These are phyloP conservation scores for Pangasianodon gigas DNA, from an alignment of 2,113 vertebrate genomes.

Conservation along the genomic window DNA sequence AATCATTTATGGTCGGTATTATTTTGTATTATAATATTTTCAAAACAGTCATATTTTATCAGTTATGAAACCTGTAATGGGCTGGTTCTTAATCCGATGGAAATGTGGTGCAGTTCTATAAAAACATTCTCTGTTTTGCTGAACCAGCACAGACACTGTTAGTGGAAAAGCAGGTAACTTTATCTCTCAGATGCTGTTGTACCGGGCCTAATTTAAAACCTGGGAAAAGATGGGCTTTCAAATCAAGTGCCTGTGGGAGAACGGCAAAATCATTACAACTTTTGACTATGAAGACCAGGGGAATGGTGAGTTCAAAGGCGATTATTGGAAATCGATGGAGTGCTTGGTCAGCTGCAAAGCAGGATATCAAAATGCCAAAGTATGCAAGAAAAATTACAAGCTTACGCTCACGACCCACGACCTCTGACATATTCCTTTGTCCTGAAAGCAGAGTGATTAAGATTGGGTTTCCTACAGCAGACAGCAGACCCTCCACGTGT, in stretches of 20 bases:
- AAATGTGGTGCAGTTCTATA: neutral
- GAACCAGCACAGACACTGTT: neutral
- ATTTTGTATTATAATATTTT: neutral
- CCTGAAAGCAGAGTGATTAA: slow-evolving; percentile 43
- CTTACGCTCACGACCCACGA: neutral
- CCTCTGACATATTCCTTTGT: slow-evolving; percentile 35
- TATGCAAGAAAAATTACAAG: slow-evolving; percentile 51
- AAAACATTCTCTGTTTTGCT: neutral
- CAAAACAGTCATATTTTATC: neutral
- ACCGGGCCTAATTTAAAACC: slow-evolving; percentile 42
- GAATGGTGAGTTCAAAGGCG: slow-evolving; percentile 54
- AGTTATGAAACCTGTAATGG: neutral
- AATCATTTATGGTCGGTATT: neutral
- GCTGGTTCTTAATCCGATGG: neutral
- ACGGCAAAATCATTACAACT: slow-evolving; percentile 55
- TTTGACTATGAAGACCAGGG: slow-evolving; percentile 43
- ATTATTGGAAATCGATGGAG: slow-evolving; percentile 56
- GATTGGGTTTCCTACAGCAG: slow-evolving; percentile 44
- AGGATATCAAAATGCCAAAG: slow-evolving; percentile 53
- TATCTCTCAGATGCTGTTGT: neutral
- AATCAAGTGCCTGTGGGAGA: slow-evolving; percentile 48
- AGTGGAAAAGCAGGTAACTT: neutral
- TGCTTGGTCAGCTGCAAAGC: slow-evolving; percentile 51
- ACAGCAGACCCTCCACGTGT: slow-evolving; percentile 46
- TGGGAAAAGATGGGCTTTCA: slow-evolving; percentile 40